Percentiles rank a stretch among this genome's conserved stretches.
These are phyloP conservation scores for Euzophera pinguis DNA, from an alignment of 2,888 invertebrate species.

Conservation along the genomic window DNA sequence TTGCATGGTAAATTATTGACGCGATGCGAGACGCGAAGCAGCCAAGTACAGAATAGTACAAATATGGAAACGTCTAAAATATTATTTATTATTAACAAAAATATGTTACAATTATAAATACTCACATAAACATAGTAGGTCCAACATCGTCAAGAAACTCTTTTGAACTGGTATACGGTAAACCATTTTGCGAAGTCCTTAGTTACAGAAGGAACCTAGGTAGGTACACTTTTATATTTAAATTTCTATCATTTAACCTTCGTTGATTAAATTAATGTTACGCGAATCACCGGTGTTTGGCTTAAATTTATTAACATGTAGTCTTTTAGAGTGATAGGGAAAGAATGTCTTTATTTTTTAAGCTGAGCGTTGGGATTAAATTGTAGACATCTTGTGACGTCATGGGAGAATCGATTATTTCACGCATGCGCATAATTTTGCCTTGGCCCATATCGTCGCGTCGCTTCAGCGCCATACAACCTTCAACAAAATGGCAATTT, in stretches of 20 bases:
- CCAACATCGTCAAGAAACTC: slow-evolving; percentile 42
- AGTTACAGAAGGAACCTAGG: slow-evolving; percentile 38
- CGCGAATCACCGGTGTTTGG: slow-evolving; percentile 38
- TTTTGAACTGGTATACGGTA: slow-evolving; percentile 40
- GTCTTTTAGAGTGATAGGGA: slow-evolving; percentile 40
- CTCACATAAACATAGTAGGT: slow-evolving; percentile 66
- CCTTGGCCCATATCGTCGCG: slow-evolving; percentile 62
- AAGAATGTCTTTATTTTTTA: slow-evolving; percentile 50
- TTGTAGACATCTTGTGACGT: slow-evolving; percentile 74
- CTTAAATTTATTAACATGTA: slow-evolving; percentile 43
- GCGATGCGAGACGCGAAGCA: no score
- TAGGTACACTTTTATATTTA: slow-evolving; percentile 31
- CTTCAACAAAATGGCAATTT: slow-evolving; percentile 53
- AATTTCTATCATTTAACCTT: slow-evolving; percentile 37
- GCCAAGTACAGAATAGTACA: neutral
- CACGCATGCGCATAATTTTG: slow-evolving; percentile 60
- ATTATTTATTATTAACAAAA: neutral
- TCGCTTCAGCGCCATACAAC: slow-evolving; percentile 46
- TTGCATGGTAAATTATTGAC: no score
- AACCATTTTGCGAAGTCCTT: slow-evolving; percentile 53
- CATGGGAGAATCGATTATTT: slow-evolving; percentile 65
- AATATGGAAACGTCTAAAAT: neutral
- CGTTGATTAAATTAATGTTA: slow-evolving; percentile 20
- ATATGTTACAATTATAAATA: slow-evolving; percentile 25
- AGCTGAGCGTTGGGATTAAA: slow-evolving; percentile 50